A percentile compares a stretch with the other conserved stretches of the same genome.
Evolutionary conservation across 2,113 vertebrate genomes (phyloP).

Genomic region (Alaudala cheleensis): DNA sequence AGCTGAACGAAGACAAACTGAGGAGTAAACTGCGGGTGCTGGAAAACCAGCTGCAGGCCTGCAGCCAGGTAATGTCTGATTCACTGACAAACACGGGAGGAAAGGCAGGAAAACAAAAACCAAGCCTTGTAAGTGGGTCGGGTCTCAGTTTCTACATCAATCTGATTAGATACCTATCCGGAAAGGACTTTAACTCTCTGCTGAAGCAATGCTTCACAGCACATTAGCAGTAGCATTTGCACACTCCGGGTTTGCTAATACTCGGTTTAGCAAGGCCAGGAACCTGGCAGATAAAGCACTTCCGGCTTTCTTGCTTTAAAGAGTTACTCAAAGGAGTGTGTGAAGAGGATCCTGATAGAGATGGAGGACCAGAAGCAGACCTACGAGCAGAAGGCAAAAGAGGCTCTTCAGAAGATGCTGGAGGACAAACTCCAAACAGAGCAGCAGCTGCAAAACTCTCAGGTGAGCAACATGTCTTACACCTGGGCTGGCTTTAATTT

Average conservation of each 20-base stretch:
- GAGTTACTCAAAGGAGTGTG: constrained; percentile 77
- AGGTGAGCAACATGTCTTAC: constrained; percentile 69
- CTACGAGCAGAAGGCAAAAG: constrained; percentile 86
- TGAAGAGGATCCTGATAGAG: constrained; percentile 84
- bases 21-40: constrained; percentile 84
- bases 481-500: neutral
- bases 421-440: constrained; percentile 83
- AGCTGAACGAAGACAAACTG: constrained; percentile 88
- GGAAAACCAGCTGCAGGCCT: constrained; percentile 89
- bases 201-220: neutral
- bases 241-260: neutral
- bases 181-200: neutral
- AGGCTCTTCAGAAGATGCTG: constrained; percentile 83
- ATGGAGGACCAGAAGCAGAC: constrained; percentile 90
- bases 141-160: neutral
- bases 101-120: neutral
- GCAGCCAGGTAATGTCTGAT: constrained; percentile 82
- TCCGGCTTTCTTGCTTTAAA: constrained; percentile 31
- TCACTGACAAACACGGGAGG: neutral
- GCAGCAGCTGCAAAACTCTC: constrained; percentile 77
- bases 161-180: neutral
- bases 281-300: neutral
- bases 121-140: neutral
- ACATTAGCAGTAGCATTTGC: neutral
- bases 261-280: neutral